Base-by-base conservation (phyloP, 1,140 invertebrate genomes). In the Solenopsis invicta region DNA sequence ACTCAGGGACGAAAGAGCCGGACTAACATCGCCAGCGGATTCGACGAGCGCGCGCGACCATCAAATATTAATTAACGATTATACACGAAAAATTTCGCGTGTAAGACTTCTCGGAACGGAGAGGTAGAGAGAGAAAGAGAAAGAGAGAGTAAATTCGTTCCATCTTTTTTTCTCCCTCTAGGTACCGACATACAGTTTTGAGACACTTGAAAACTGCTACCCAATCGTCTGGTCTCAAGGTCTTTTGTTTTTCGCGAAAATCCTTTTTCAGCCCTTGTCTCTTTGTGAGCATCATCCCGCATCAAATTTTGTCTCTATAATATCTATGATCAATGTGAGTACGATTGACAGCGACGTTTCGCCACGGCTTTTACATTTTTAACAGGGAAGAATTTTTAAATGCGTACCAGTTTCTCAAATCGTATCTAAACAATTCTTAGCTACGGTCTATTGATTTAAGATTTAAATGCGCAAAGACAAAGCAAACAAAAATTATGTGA, bases 1-100 rank as follows among this genome's bases (percentile, higher is more conserved):
- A 67, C 52, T 52, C 75, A 48, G 41, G n/a, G 12, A 66, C 41
- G 77, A 54, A n/a, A 50, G 61, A 66, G 24, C 16, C 41, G 66
- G 61, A n/a, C 37, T 10, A 66, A 1, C 34, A 75, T 34, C 34
- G 59, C 54, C n/a, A n/a, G n/a, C n/a, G n/a, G n/a, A 78, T 52
- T 52, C 29, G 50, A 37, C 45, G 29, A 10, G 29, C 56, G 56
- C 12, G 24, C 18, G 8, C 45, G 48, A 29, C 18, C 29, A 80
- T 67, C 62, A 48, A 80, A 67, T 80, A 80, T 80, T 80, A 80
- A 80, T 80, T 80, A 67, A 18, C 18, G 77, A 78, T 64, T 61
- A 48, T 48, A 37, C 13, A 9, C 48, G 13, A 67, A 80, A 80
- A 80, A 80, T 80, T 80, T 67, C 8, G 29, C 45, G 45, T 6